Percentiles rank a stretch among this genome's conserved stretches.
phyloP scores from a whole-genome alignment of 2,797 vertebrate genomes.

The Cyclura pinguis region DNA sequence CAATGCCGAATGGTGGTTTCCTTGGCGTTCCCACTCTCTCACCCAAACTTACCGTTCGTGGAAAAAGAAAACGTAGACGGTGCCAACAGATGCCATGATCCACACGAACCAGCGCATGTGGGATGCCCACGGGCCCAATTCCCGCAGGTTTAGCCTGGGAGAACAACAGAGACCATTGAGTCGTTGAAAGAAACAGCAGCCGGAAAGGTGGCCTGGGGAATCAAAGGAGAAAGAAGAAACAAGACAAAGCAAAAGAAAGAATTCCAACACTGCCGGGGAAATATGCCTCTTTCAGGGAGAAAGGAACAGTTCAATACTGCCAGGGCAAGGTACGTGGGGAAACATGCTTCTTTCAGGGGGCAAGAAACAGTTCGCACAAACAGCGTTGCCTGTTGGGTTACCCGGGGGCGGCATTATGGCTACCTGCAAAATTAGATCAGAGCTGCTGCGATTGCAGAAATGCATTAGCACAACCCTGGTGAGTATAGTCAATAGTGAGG shows the following conservation, averaged over 20 bases:
- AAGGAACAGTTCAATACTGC: neutral
- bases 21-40: neutral
- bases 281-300: too few relatives aligned
- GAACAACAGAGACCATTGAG: constrained; percentile 53
- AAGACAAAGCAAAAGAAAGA: neutral
- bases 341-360: too few relatives aligned
- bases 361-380: neutral
- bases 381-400: neutral
- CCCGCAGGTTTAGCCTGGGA: constrained; percentile 92
- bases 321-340: too few relatives aligned
- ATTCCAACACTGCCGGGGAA: neutral
- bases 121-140: constrained; percentile 92
- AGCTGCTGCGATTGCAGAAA: too few relatives aligned
- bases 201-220: neutral
- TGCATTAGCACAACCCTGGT: too few relatives aligned
- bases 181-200: neutral
- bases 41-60: constrained; percentile 87
- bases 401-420: neutral
- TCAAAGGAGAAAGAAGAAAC: neutral
- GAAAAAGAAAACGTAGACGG: constrained; percentile 95
- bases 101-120: constrained; percentile 98
- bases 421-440: neutral
- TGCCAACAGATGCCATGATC: constrained; percentile 94
- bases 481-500: too few relatives aligned
- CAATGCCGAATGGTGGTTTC: too few relatives aligned